Evolutionary conservation across 2,113 vertebrate species (phyloP).

Genomic region (Ibidorhyncha struthersii): DNA sequence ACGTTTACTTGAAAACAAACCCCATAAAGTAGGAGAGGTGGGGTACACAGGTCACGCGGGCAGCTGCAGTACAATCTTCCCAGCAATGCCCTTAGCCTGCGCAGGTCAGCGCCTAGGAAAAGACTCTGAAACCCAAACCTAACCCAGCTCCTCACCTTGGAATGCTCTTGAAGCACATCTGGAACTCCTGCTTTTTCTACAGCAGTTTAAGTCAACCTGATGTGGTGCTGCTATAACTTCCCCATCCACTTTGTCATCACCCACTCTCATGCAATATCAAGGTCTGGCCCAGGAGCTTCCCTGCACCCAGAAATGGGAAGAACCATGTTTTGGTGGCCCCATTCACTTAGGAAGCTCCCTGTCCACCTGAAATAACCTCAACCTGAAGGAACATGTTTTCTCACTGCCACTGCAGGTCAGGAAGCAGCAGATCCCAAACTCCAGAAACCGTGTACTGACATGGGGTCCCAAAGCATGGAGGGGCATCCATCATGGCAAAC

Average conservation of each 20-base stretch:
- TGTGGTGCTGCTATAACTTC: not conserved
- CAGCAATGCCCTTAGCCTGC: not conserved
- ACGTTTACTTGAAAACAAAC: not conserved
- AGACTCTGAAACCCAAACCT: not conserved
- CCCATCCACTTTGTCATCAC: rapidly evolving
- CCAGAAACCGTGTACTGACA: rapidly evolving
- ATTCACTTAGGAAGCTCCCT: not conserved
- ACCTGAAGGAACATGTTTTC: not conserved
- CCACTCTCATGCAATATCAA: not conserved
- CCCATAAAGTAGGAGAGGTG: not conserved
- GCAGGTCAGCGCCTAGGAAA: not conserved
- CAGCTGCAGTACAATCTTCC: not conserved
- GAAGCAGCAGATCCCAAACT: not conserved
- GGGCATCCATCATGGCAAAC: rapidly evolving
- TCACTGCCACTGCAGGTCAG: not conserved
- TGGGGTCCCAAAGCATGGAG: not conserved
- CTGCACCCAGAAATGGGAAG: not conserved
- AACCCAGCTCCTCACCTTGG: not conserved
- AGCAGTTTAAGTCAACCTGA: not conserved
- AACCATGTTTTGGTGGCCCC: not conserved
- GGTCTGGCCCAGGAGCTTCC: not conserved
- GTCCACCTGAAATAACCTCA: not conserved
- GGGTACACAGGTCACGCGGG: not conserved
- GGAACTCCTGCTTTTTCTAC: not conserved
- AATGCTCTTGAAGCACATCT: not conserved